phyloP scores from a whole-genome alignment of 2,113 vertebrate genomes.

The Gobius niger region DNA sequence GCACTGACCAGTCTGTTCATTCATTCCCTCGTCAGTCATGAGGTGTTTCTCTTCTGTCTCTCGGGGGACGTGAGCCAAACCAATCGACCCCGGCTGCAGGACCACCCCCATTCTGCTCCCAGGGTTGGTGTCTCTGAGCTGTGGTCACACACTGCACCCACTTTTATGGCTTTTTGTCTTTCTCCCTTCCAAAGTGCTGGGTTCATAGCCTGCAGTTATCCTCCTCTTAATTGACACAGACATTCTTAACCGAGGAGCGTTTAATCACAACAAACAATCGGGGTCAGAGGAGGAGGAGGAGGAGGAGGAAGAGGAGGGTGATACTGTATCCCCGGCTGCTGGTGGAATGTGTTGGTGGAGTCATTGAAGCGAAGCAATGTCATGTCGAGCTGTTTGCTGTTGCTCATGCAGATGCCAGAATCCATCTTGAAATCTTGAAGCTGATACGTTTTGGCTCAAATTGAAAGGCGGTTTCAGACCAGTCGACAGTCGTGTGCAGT shows the following conservation, averaged over 20 bases:
- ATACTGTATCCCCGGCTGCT: conserved; percentile 24
- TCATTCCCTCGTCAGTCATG: conserved; percentile 63
- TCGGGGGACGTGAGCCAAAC: conserved; percentile 57
- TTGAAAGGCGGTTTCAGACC: too few relatives aligned
- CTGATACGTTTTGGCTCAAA: too few relatives aligned
- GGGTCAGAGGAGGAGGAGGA: conserved; percentile 26
- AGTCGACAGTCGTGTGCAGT: too few relatives aligned
- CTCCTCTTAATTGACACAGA: conserved; percentile 56
- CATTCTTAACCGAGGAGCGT: conserved; percentile 51
- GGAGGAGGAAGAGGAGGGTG: conserved; percentile 22
- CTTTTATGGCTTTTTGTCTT: conserved; percentile 47
- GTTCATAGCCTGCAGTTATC: conserved; percentile 52
- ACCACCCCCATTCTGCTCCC: conserved; percentile 54
- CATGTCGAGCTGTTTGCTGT: neutral
- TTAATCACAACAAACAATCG: conserved; percentile 62
- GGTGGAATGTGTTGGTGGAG: conserved; percentile 26
- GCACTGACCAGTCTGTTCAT: conserved; percentile 54
- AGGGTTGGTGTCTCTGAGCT: conserved; percentile 52
- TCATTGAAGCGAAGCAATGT: neutral
- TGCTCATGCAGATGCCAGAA: too few relatives aligned
- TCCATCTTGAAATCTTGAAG: too few relatives aligned
- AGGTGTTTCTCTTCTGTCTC: conserved; percentile 28
- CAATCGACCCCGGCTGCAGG: conserved; percentile 32
- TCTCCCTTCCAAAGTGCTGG: conserved; percentile 45
- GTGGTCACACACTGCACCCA: conserved; percentile 35